These are phyloP conservation scores for Rhogogaster chlorosoma DNA, from an alignment of 2,888 invertebrate genomes.

Conservation along the genomic window DNA sequence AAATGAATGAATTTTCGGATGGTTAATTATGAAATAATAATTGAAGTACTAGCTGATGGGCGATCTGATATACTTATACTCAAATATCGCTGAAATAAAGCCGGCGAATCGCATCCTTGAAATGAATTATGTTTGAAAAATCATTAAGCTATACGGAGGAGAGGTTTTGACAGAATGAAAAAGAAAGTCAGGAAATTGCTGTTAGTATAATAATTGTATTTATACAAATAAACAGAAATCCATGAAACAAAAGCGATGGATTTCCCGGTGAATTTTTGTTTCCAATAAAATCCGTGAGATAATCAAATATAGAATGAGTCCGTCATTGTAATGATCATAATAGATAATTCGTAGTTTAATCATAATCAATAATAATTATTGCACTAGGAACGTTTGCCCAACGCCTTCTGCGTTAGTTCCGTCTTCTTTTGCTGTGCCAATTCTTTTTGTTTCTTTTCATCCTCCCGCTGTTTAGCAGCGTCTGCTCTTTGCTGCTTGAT, in stretches of 20 bases:
- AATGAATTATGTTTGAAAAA: background rate
- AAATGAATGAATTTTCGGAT: background rate
- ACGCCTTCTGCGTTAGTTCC: slow-evolving; percentile 82
- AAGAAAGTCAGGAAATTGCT: background rate
- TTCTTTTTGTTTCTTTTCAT: slow-evolving; percentile 87
- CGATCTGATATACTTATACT: background rate
- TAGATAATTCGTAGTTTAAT: slow-evolving; percentile 29
- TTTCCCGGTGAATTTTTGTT: slow-evolving; percentile 35
- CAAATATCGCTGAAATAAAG: background rate
- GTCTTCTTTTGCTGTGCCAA: slow-evolving; percentile 82
- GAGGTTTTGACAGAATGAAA: background rate
- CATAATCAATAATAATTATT: slow-evolving; percentile 17
- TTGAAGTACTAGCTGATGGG: background rate
- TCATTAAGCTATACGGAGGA: background rate
- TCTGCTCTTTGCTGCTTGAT: slow-evolving; percentile 97
- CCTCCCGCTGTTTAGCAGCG: slow-evolving; percentile 94
- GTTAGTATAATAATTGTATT: slow-evolving; percentile 63
- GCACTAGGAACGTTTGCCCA: slow-evolving; percentile 79
- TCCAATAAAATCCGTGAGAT: slow-evolving; percentile 29
- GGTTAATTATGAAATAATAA: background rate
- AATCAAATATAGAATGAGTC: slow-evolving; percentile 41
- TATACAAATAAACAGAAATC: slow-evolving; percentile 64
- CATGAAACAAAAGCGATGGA: slow-evolving; percentile 56
- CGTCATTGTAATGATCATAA: slow-evolving; percentile 34
- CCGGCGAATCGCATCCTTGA: background rate